These are phyloP conservation scores for Xerus inauris DNA, from an alignment of 2,113 vertebrate genomes.

Conservation along the genomic window DNA sequence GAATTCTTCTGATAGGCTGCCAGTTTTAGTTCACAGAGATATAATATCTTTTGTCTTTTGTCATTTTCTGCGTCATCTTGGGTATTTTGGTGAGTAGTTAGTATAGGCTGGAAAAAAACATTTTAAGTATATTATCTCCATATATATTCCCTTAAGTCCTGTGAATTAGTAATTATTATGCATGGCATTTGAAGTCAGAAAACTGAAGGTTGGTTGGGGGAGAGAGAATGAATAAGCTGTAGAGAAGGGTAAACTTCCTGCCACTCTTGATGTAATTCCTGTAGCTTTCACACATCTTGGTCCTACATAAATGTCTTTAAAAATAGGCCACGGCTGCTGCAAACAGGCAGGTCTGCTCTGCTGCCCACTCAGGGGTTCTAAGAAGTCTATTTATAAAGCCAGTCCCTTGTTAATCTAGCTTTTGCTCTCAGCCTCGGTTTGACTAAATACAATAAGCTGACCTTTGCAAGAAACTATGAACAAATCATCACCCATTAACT, in stretches of 20 bases:
- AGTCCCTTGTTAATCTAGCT: background rate
- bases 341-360: background rate
- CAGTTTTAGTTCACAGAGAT: conserved; percentile 2
- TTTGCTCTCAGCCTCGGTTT: background rate
- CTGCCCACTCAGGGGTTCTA: background rate
- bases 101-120: background rate
- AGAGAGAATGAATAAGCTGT: background rate
- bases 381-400: background rate
- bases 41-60: background rate
- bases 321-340: background rate
- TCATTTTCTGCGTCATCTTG: background rate
- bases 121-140: background rate
- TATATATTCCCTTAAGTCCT: background rate
- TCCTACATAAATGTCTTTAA: background rate
- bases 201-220: background rate
- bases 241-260: background rate
- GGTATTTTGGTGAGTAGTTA: background rate
- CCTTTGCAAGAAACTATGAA: background rate
- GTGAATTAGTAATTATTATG: background rate
- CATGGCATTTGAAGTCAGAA: background rate
- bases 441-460: background rate
- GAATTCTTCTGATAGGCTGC: background rate
- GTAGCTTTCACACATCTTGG: background rate
- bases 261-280: background rate
- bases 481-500: background rate